Evolutionary conservation across 1,140 invertebrate genomes (phyloP).

Genomic region (Rhynchophorus ferrugineus): DNA sequence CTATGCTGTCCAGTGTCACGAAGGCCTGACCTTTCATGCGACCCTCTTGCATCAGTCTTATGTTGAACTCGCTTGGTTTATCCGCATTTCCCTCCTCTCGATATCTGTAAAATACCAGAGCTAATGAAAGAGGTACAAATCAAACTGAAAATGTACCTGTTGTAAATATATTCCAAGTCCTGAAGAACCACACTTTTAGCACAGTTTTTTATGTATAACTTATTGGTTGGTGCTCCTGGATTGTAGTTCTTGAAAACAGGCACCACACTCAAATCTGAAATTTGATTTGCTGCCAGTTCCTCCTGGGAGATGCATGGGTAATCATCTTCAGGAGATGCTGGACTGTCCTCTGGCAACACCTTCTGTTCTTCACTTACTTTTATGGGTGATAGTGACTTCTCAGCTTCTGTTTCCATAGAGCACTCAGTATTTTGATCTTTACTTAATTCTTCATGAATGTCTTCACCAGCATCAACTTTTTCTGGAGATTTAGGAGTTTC

Average conservation of each 20-base stretch:
- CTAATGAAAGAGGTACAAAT: too few species aligned
- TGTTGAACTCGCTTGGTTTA: conserved; percentile 60
- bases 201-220: conserved; percentile 90
- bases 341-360: conserved; percentile 33
- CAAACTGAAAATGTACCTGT: too few species aligned
- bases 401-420: neutral
- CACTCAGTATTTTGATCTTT: too few species aligned
- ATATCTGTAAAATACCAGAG: conserved; percentile 42
- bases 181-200: conserved; percentile 66
- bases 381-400: conserved; percentile 34
- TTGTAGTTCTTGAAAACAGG: conserved; percentile 85
- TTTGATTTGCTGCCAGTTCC: conserved; percentile 59
- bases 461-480: too few species aligned
- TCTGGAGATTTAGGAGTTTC: too few species aligned
- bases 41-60: conserved; percentile 89
- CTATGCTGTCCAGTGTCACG: conserved; percentile 69
- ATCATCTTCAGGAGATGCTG: conserved; percentile 11
- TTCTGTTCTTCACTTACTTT: conserved; percentile 32
- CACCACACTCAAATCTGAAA: conserved; percentile 71
- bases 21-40: conserved; percentile 96
- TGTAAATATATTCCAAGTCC: conserved; percentile 76
- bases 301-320: conserved; percentile 49
- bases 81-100: conserved; percentile 39
- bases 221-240: conserved; percentile 67
- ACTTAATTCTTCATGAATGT: too few species aligned